These are phyloP conservation scores for Chironomus tentans DNA, from an alignment of 2,888 invertebrate species.

Conservation along the genomic window DNA sequence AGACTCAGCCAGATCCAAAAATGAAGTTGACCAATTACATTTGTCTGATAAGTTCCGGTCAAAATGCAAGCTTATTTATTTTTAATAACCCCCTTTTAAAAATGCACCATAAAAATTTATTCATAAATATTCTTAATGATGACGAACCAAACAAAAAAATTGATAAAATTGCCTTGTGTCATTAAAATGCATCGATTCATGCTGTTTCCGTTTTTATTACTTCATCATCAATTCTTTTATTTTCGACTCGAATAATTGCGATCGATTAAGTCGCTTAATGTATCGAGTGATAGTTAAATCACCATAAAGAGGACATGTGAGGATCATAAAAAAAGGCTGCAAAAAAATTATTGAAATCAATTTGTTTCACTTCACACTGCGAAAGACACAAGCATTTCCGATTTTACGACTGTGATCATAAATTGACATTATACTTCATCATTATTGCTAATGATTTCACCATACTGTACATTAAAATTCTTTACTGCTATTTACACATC, in stretches of 20 bases:
- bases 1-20: too few relatives aligned
- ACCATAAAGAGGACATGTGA: neutral
- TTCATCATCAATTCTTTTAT: neutral
- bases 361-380: neutral
- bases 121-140: neutral
- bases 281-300: neutral
- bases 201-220: slow-evolving; percentile 16
- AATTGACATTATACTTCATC: too few relatives aligned
- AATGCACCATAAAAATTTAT: neutral
- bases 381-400: neutral
- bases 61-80: too few relatives aligned
- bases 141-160: neutral
- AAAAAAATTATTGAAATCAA: neutral
- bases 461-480: neutral
- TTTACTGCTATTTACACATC: neutral
- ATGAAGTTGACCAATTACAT: too few relatives aligned
- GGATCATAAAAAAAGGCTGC: neutral
- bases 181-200: slow-evolving; percentile 6
- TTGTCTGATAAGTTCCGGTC: too few relatives aligned
- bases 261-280: neutral
- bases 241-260: neutral
- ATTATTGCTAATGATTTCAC: too few relatives aligned
- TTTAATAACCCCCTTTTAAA: neutral
- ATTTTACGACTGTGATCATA: too few relatives aligned
- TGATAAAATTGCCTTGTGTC: neutral